Evolutionary conservation across 2,888 invertebrate genomes (phyloP), one percentile per base, ranked within the genome.

Genomic region (Gnatocerus cornutus): DNA sequence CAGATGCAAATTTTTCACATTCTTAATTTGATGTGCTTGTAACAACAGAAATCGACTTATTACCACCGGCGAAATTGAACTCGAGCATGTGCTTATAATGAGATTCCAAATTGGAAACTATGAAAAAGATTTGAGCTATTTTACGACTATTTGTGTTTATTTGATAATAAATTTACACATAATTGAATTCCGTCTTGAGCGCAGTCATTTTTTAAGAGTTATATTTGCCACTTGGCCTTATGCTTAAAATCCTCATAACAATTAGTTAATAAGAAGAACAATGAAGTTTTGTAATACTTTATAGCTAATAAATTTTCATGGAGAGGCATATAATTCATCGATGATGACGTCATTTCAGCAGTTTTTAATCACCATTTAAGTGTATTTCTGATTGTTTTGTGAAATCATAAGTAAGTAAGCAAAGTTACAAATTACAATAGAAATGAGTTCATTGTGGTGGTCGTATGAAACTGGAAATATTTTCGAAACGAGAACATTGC

Each of bases 1-100:
- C 46, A n/a, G 46, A 16, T 46, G 46, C 13, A 46, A 16, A 46
- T 46, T 46, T 27, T 46, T 16, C 46, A 14, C 46, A 46, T 46
- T 21, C 46, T 16, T 46, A 43, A 33, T 33, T 33, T 33, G 33
- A 33, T 33, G 33, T 33, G 33, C 9, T 33, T 7, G 33, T n/a
- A 33, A 6, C 7, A 33, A n/a, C 7, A 33, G 33, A 9, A 33
- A 33, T 33, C 3, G 33, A 33, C 33, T 33, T n/a, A 33, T 33
- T 33, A 33, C n/a, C 33, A 7, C 6, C n/a, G 6, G 21, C 21
- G 21, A 21, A 21, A 21, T 21, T 21, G 21, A 21, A 21, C 21
- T 21, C 4, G 21, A 21, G 4, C 4, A 21, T 21, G 2, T 21
- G 21, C 21, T 21, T 3, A 21, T 21, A 21, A 21, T 21, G 21